Percentiles rank a stretch among this genome's conserved stretches.
These are phyloP conservation scores for Propithecus deckenii DNA, from an alignment of 2,797 vertebrate species.

Conservation along the genomic window DNA sequence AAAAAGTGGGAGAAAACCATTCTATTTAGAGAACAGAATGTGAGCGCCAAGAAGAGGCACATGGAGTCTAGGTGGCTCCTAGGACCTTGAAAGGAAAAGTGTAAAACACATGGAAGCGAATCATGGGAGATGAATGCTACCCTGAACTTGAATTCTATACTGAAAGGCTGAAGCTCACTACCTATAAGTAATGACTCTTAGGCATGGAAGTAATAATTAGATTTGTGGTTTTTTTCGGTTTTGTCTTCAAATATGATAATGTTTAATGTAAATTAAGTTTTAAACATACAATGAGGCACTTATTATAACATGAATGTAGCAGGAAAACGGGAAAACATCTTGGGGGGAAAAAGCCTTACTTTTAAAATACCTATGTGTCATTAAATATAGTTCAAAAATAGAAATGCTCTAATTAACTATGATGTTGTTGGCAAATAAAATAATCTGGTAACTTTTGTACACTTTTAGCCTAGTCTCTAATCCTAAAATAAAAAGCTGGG, in stretches of 20 bases:
- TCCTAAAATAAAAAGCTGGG: neutral
- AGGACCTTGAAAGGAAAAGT: neutral
- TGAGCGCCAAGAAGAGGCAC: neutral
- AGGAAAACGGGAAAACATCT: neutral
- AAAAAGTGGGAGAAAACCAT: neutral
- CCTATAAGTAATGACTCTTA: neutral
- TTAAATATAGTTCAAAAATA: neutral
- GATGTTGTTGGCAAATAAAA: neutral
- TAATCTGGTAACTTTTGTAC: neutral
- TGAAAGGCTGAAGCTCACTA: neutral
- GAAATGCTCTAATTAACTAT: neutral
- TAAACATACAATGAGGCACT: neutral
- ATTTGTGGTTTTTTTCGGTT: neutral
- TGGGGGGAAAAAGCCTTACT: neutral
- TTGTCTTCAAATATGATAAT: neutral
- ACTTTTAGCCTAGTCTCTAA: neutral
- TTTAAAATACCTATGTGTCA: neutral
- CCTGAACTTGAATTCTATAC: neutral
- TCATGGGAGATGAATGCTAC: neutral
- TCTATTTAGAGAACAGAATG: neutral
- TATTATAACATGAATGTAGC: neutral
- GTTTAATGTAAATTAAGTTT: neutral
- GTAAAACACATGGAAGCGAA: neutral
- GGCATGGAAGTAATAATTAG: neutral
- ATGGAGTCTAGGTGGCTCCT: neutral